Evolutionary conservation across 64 coral and sea anemone species (phyloP), one percentile per base, ranked within the genome.

Genomic region (Exaiptasia diaphana): DNA sequence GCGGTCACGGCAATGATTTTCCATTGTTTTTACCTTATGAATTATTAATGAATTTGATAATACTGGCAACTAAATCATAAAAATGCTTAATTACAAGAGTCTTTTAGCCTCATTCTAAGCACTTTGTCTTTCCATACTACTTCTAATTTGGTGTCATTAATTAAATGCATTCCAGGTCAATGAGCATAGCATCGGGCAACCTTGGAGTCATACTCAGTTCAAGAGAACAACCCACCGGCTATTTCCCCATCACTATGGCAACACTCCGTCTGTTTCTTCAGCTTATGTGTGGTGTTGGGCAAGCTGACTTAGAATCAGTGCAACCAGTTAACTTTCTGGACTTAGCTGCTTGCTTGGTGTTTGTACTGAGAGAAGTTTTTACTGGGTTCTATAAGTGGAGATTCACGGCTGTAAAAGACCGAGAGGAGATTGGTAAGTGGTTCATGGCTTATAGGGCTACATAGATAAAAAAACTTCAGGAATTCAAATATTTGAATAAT

Each of bases 321-420:
- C 91, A 85, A 21, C 73, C 80, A 3, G 81, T 89, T 35, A 94
- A 82, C n/a, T 85, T 94, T 17, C 85, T 94, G 10, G 89, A 99
- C 23, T 82, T 99, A 22, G 74, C 90, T 15, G 95, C 89, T 8
- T 92, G 95, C 68, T 54, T 89, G 58, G 85, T 99, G 2, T 99
- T 92, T 81, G 74, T 93, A 24, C 56, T 91, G 18, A 62, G 95
- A n/a, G 95, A 99, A 46, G 79, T 91, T 8, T 99, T 99, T 20
- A 93, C 79, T 64, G 90, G 80, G 1, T 99, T 92, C 76, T 75
- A 92, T 55, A 99, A 92, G 55, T 99, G 95, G 95, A 83, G 84
- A 54, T 99, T 88, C 53, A 78, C 43, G 0, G 77, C 39, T n/a
- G 12, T 84, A 0, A 87, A 85, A 44, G 90, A 99, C 42, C 87